These are phyloP conservation scores for Nomada flava DNA, from an alignment of 2,888 invertebrate species.

Conservation along the genomic window DNA sequence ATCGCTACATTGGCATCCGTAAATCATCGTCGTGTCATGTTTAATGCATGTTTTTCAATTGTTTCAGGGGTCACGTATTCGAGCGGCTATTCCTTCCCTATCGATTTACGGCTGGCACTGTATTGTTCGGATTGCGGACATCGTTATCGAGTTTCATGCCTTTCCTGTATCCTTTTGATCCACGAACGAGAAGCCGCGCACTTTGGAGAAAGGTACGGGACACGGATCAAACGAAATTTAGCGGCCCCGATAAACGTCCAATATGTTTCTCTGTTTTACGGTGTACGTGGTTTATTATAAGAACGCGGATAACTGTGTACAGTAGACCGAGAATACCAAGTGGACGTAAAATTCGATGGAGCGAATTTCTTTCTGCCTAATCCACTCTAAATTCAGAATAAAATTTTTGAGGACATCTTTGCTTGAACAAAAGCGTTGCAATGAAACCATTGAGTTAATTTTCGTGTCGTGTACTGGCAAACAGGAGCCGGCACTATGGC, in stretches of 20 bases:
- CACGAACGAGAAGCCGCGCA: not conserved
- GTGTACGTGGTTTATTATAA: constrained; percentile 11
- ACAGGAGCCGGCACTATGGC: not conserved
- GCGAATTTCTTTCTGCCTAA: too few species aligned
- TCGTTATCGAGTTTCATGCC: constrained; percentile 43
- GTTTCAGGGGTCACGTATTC: constrained; percentile 65
- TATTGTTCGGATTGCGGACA: constrained; percentile 42
- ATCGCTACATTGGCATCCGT: constrained; percentile 43
- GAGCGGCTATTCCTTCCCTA: constrained; percentile 38
- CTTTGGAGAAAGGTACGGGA: not conserved
- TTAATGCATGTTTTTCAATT: constrained; percentile 75
- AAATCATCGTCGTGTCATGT: constrained; percentile 66
- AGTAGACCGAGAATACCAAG: too few species aligned
- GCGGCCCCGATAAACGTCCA: constrained; percentile 1
- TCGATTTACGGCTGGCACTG: constrained; percentile 51
- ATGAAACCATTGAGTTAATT: not conserved
- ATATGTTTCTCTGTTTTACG: not conserved
- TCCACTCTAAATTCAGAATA: too few species aligned
- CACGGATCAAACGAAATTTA: constrained; percentile 15
- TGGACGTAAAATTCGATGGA: too few species aligned
- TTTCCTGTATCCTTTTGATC: constrained; percentile 30
- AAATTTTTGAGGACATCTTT: too few species aligned
- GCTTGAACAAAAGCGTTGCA: too few species aligned
- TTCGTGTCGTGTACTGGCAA: not conserved
- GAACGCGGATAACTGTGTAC: not conserved